A percentile compares a stretch with the other conserved stretches of the same genome.
Conservation (phyloP, 30 jellyfish, hydroid and myxozoan species). For the Nemopilema nomurai region DNA sequence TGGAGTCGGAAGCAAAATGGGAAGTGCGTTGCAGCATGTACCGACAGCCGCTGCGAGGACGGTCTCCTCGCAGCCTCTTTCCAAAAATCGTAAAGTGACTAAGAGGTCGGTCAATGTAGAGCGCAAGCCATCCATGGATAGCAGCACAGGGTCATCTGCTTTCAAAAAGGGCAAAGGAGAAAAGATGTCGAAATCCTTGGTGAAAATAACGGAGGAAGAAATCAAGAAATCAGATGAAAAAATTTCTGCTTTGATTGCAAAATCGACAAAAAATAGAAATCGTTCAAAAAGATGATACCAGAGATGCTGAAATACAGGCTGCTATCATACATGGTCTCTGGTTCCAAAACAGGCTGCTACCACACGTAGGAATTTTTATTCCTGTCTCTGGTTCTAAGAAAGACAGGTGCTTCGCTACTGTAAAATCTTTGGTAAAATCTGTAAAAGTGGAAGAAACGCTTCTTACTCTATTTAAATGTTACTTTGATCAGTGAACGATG, state of each 20-base stretch:
- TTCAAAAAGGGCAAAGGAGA: neutral
- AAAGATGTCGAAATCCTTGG: neutral
- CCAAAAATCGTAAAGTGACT: neutral
- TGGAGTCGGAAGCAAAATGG: neutral
- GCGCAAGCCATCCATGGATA: neutral
- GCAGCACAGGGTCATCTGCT: neutral
- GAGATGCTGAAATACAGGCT: neutral
- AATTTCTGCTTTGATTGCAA: conserved; percentile 3
- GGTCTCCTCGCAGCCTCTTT: neutral
- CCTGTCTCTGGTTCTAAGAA: too few species aligned
- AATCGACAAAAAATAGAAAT: neutral
- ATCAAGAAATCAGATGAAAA: conserved; percentile 5
- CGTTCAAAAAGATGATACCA: neutral
- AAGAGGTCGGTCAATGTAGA: neutral
- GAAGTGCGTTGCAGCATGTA: neutral
- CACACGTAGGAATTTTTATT: too few species aligned
- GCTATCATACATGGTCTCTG: neutral
- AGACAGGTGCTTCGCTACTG: too few species aligned
- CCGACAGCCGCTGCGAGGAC: neutral
- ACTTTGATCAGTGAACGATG: too few species aligned
- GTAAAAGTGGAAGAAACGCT: too few species aligned
- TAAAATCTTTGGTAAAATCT: too few species aligned
- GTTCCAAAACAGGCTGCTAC: too few species aligned
- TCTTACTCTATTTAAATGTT: too few species aligned
- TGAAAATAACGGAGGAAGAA: neutral